Evolutionary conservation across 2,888 invertebrate species (phyloP), one percentile per base, ranked within the genome.

Genomic region (Diloba caeruleocephala): DNA sequence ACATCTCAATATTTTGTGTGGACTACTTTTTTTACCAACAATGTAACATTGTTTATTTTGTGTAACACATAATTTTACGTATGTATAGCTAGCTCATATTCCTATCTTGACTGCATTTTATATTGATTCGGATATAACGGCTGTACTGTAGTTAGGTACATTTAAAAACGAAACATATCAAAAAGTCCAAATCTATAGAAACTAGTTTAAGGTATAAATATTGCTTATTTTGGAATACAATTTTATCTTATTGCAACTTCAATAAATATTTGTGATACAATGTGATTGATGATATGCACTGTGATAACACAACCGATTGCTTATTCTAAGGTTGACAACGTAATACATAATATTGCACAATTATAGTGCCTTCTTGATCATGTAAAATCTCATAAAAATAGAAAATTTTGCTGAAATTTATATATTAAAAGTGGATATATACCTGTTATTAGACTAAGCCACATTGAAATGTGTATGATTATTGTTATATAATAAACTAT

Each of bases 251-350:
- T 21, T 32, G 2, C 15, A 21, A 26, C 26, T 46, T 23, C 13
- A 17, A 39, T 39, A 33, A 0, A 39, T 43, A 41, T 26, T 34
- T 38, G 5, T 48, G 48, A 21, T 28, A 63, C 32, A 14, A 39
- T 42, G 45, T 64, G 65, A 63, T 63, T 59, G 44, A 42, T 33
- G n/a, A n/a, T 12, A 31, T 31, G 48, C 63, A 59, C 65, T 64
- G 65, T 63, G 63, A 62, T 57, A 66, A 31, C 12, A 33, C 39
- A 23, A 42, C 34, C 44, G 33, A 53, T 39, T 23, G 42, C 28
- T 57, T 39, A 64, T 37, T 39, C 6, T 6, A 42, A 42, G 41
- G 25, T 33, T 32, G 17, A n/a, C n/a, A 29, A 29, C 15, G 9
- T 29, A 39, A 29, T 23, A 15, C 38, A 9, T 37, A 15, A 28